Evolutionary conservation across 2,888 invertebrate genomes (phyloP).

Genomic region (Microplitis manilae): DNA sequence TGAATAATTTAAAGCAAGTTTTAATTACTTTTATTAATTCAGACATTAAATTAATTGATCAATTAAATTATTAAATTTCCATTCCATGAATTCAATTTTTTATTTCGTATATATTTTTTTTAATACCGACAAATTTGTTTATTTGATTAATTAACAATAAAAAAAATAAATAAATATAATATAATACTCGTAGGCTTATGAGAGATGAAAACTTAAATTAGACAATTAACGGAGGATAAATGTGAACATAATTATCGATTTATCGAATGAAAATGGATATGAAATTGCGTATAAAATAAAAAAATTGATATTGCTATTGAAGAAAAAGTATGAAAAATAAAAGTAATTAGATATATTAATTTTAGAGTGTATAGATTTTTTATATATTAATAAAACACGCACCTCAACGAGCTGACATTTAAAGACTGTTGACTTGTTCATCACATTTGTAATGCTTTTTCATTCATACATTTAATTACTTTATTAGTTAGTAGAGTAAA

Average conservation of each 20-base stretch:
- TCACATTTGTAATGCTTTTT: constrained; percentile 12
- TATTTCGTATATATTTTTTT: background rate
- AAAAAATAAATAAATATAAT: background rate
- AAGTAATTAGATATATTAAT: constrained; percentile 19
- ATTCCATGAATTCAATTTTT: too few species aligned
- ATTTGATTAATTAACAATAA: background rate
- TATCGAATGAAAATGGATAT: too few species aligned
- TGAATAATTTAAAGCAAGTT: background rate
- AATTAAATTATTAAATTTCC: too few species aligned
- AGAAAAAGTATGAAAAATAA: background rate
- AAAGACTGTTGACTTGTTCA: constrained; percentile 41
- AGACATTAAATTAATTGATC: too few species aligned
- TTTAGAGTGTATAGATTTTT: constrained; percentile 42
- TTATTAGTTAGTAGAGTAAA: background rate
- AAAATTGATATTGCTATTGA: background rate
- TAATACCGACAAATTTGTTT: background rate
- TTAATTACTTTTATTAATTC: too few species aligned
- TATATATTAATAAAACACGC: constrained; percentile 35
- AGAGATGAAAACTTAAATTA: background rate
- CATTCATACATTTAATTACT: constrained; percentile 28
- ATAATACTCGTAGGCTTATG: background rate
- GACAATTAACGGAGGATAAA: background rate
- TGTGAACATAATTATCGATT: background rate
- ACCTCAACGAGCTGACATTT: constrained; percentile 37
- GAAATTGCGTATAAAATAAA: too few species aligned